A percentile compares a stretch with the other conserved stretches of the same genome.
Evolutionary conservation across 2,797 vertebrate genomes (phyloP).

Genomic region (Smutsia temminckii): DNA sequence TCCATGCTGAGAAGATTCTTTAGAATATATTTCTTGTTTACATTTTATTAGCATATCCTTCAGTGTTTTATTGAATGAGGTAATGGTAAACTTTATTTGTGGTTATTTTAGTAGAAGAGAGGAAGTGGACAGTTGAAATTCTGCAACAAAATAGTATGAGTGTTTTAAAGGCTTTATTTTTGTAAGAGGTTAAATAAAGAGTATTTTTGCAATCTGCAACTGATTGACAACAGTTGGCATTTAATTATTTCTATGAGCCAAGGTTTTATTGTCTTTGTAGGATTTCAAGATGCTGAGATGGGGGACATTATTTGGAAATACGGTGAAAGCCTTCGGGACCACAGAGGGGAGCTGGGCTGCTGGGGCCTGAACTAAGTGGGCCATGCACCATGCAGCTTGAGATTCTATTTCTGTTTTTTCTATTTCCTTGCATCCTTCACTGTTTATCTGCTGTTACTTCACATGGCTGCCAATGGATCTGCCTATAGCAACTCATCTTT

Average conservation of each 20-base stretch:
- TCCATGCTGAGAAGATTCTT: not conserved
- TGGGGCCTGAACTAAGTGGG: constrained; percentile 33
- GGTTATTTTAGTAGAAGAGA: not conserved
- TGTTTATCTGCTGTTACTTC: constrained; percentile 27
- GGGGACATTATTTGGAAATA: constrained; percentile 9
- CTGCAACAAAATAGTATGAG: not conserved
- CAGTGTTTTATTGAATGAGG: not conserved
- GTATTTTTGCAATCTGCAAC: constrained; percentile 39
- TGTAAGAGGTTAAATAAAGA: constrained; percentile 2
- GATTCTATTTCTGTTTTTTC: constrained; percentile 15
- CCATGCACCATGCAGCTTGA: not conserved
- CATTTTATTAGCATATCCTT: not conserved
- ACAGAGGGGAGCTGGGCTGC: not conserved
- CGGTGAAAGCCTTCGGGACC: constrained; percentile 39
- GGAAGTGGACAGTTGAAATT: not conserved
- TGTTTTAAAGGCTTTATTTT: constrained; percentile 30
- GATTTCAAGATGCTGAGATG: constrained; percentile 43
- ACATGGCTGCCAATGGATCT: constrained; percentile 13
- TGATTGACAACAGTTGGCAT: constrained; percentile 55
- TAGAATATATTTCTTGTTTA: not conserved
- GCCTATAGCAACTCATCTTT: constrained; percentile 24
- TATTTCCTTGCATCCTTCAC: constrained; percentile 8
- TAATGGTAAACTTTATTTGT: not conserved
- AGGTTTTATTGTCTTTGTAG: constrained; percentile 40
- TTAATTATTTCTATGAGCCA: constrained; percentile 39